Evolutionary conservation across 2,113 vertebrate species (phyloP).

Genomic region (Cyanistes caeruleus): DNA sequence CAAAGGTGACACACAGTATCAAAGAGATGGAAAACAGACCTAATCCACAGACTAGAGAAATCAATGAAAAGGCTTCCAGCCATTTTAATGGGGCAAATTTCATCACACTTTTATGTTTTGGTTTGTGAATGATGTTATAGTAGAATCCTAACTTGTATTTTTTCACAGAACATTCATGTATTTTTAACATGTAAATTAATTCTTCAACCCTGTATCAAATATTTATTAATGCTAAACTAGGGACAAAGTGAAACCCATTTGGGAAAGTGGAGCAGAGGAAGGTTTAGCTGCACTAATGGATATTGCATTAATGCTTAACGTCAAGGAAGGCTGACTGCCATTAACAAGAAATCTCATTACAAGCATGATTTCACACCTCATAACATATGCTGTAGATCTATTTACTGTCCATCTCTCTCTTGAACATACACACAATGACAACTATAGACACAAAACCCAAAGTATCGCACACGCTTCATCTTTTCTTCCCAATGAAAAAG

Average conservation of each 20-base stretch:
- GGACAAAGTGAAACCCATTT: conserved; percentile 6
- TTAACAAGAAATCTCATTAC: conserved; percentile 9
- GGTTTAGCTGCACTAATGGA: conserved; percentile 16
- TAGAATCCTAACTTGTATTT: neutral
- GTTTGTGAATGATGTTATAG: neutral
- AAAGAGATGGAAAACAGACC: neutral
- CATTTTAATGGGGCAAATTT: neutral
- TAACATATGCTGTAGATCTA: neutral
- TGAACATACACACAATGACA: neutral
- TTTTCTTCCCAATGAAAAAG: neutral
- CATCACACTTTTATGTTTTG: neutral
- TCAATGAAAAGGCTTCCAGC: conserved; percentile 19
- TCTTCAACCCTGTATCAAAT: conserved; percentile 24
- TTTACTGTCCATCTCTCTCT: neutral
- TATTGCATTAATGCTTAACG: conserved; percentile 30
- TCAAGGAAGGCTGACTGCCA: conserved; percentile 7
- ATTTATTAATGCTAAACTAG: conserved; percentile 40
- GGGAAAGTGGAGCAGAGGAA: neutral
- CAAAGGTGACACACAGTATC: neutral
- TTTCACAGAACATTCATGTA: neutral
- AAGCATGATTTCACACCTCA: conserved; percentile 14
- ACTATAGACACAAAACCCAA: neutral
- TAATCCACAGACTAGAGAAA: conserved; percentile 3
- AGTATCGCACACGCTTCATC: neutral
- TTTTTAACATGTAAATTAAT: neutral